Percentiles rank a stretch among this genome's conserved stretches.
Conservation (phyloP, 2,888 invertebrate genomes). For the Phaedon cochleariae region DNA sequence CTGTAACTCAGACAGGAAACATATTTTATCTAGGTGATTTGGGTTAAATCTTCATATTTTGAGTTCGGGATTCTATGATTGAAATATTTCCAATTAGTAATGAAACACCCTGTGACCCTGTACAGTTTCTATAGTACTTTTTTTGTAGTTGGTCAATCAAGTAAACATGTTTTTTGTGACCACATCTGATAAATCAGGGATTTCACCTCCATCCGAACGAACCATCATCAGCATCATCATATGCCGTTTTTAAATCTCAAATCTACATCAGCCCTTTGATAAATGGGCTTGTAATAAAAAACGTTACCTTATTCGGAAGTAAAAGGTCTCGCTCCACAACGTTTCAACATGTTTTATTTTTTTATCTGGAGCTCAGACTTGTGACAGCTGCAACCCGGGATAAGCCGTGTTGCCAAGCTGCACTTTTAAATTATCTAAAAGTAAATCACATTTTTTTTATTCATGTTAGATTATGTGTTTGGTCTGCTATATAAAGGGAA, state of each 20-base stretch:
- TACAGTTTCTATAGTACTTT: too few relatives aligned
- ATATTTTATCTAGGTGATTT: too few relatives aligned
- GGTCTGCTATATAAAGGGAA: too few relatives aligned
- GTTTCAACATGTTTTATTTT: constrained; percentile 19
- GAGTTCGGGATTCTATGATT: too few relatives aligned
- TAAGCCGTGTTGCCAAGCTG: not conserved
- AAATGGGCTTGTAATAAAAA: constrained; percentile 15
- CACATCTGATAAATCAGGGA: not conserved
- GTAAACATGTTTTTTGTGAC: not conserved
- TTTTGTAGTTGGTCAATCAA: too few relatives aligned
- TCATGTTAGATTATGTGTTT: not conserved
- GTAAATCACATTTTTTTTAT: not conserved
- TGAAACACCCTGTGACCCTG: too few relatives aligned
- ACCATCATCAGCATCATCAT: too few relatives aligned
- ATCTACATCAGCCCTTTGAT: constrained; percentile 15
- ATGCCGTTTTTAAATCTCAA: not conserved
- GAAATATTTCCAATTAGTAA: too few relatives aligned
- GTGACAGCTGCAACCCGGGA: constrained; percentile 24
- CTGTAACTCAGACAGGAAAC: too few relatives aligned
- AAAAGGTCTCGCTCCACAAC: constrained; percentile 18
- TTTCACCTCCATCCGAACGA: not conserved
- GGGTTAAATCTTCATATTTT: too few relatives aligned
- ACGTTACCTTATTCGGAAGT: constrained; percentile 26
- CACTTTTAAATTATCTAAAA: not conserved
- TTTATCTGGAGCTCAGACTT: constrained; percentile 5